phyloP scores from a whole-genome alignment of 2,888 invertebrate genomes.

The Trilocha varians region DNA sequence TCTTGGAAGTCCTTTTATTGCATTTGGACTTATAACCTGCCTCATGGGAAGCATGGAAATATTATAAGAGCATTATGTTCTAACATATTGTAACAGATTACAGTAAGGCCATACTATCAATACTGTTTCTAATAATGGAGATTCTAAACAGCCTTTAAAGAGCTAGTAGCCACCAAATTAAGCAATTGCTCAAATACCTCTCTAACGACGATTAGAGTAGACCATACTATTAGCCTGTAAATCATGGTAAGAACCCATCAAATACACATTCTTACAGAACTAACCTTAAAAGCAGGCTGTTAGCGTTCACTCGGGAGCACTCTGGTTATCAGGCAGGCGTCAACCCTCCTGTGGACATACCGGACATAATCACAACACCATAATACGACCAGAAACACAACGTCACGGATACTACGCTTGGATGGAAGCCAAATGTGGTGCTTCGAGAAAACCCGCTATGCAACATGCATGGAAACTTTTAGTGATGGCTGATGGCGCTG shows the following conservation, averaged over 20 bases:
- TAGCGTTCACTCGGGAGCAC: conserved; percentile 64
- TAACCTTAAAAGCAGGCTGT: conserved; percentile 71
- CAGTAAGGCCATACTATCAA: too few species aligned
- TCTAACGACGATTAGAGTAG: too few species aligned
- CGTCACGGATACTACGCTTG: conserved; percentile 65
- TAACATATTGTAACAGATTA: too few species aligned
- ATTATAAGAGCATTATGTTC: too few species aligned
- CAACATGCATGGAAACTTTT: conserved; percentile 20
- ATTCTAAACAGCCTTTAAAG: too few species aligned
- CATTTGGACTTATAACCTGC: too few species aligned
- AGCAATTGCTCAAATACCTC: too few species aligned
- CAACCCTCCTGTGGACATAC: conserved; percentile 64
- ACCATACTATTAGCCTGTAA: too few species aligned
- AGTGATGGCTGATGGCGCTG: conserved; percentile 30
- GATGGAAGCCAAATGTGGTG: conserved; percentile 55
- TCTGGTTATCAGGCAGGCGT: conserved; percentile 58
- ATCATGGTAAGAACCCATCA: conserved; percentile 11
- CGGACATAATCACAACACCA: conserved; percentile 39
- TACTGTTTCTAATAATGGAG: too few species aligned
- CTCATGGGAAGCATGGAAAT: too few species aligned
- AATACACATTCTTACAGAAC: conserved; percentile 29
- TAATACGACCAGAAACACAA: conserved; percentile 28
- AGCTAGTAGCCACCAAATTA: too few species aligned
- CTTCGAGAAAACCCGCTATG: conserved; percentile 32
- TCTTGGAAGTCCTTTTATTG: too few species aligned